Base-by-base conservation (phyloP, 1,140 invertebrate genomes). In the Drosophila ficusphila region DNA sequence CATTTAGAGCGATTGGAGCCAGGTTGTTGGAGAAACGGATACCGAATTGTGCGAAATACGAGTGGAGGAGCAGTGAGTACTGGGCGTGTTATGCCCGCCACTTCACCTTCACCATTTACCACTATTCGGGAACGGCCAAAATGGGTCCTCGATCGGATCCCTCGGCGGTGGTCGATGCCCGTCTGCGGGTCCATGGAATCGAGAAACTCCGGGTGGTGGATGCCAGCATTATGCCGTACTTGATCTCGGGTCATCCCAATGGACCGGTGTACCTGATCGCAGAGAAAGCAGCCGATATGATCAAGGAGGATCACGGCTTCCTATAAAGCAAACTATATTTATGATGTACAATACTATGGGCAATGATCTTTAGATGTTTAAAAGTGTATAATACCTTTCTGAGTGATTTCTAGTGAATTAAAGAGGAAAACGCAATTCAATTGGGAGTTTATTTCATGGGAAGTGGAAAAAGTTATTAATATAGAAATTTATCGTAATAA, bases 81-180 rank as follows among this genome's bases (percentile, higher is more conserved):
- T 96, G 95, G 92, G 93, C 93, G n/a, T 97, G 96, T 89, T 92
- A 94, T 44, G 91, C 93, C 0, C 92, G 93, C 18, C 92, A 94
- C 42, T 93, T 95, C n/a, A 95, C 95, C 0, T 92, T 94, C n/a
- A 95, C 94, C 0, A 94, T 96, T 38, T 96, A 95, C 77, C 96
- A 97, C 90, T 94, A 95, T n/a, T 93, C 94, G 8, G 96, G 96
- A 0, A 97, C 96, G 0, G 96, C 96, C 82, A 97, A 96, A 91
- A 98, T 98, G 97, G 97, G 96, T 0, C 94, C 94, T 0, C 44
- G 70, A 4, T 90, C 68, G 9, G 96, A 97, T 91, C 92, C 92
- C 14, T 91, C 92, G 0, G 94, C 95, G 2, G 95, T 96, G 1
- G 95, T 97, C 0, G 94, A 96, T 91, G 93, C 95, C 0, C 93